A percentile compares a stretch with the other conserved stretches of the same genome.
Evolutionary conservation across 2,113 vertebrate genomes (phyloP).

Genomic region (Dunckerocampus dactyliophorus): DNA sequence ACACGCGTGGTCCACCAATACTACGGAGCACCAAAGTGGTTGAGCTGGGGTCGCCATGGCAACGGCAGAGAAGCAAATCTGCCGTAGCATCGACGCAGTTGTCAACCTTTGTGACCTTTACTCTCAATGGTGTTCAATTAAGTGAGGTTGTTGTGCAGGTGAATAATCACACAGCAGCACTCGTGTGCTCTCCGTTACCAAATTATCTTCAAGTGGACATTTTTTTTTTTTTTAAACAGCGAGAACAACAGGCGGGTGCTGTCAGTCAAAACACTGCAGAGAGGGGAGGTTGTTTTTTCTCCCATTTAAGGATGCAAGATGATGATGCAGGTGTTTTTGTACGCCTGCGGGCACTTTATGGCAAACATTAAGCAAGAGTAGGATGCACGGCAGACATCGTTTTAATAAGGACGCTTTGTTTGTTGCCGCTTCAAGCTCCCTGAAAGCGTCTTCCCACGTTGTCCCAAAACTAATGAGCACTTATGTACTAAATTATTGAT

Average conservation of each 20-base stretch:
- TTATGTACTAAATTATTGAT: constrained; percentile 3
- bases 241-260: neutral
- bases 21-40: no score
- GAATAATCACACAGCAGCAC: neutral
- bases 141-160: neutral
- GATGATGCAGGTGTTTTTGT: neutral
- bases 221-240: no score
- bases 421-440: neutral
- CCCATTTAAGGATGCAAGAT: neutral
- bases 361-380: neutral
- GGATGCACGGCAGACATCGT: neutral
- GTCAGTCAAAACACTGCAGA: neutral
- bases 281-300: neutral
- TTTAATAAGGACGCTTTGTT: neutral
- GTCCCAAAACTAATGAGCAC: constrained; percentile 1
- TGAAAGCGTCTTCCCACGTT: neutral
- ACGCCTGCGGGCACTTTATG: neutral
- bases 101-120: neutral
- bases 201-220: neutral
- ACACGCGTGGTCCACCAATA: no score
- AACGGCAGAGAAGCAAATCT: neutral
- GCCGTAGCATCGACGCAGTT: no score
- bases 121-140: neutral
- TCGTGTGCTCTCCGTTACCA: neutral
- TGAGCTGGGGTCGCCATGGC: neutral